These are phyloP conservation scores for Folsomia manolachei DNA, from an alignment of 2,888 invertebrate species.

Conservation along the genomic window DNA sequence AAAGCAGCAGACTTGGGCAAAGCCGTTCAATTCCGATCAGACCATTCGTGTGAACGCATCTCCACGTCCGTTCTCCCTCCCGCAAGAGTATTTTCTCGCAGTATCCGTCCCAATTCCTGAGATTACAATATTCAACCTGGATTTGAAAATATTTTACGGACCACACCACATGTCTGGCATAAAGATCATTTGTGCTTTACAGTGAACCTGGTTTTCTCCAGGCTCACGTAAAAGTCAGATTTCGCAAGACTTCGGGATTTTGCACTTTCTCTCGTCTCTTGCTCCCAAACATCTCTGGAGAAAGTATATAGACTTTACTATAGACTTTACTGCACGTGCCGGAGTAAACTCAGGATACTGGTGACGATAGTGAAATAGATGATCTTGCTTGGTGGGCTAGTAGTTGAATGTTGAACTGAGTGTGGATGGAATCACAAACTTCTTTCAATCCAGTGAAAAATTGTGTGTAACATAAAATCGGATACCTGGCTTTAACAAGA, in stretches of 20 bases:
- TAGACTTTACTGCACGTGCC: not conserved
- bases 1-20: constrained; percentile 16
- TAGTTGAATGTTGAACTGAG: too few relatives aligned
- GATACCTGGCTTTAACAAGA: too few relatives aligned
- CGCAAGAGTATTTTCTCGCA: not conserved
- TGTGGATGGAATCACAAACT: too few relatives aligned
- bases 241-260: not conserved
- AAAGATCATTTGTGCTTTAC: not conserved
- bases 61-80: constrained; percentile 6
- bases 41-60: constrained; percentile 35
- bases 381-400: too few relatives aligned
- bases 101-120: not conserved
- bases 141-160: not conserved
- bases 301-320: not conserved
- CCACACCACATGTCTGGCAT: not conserved
- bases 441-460: too few relatives aligned
- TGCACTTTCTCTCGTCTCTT: not conserved
- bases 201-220: too few relatives aligned
- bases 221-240: too few relatives aligned
- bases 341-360: too few relatives aligned
- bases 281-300: not conserved
- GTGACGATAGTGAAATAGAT: too few relatives aligned
- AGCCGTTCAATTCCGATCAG: constrained; percentile 38
- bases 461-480: too few relatives aligned
- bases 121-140: not conserved